phyloP scores from a whole-genome alignment of 1,140 invertebrate genomes.

The Temnothorax nylanderi region DNA sequence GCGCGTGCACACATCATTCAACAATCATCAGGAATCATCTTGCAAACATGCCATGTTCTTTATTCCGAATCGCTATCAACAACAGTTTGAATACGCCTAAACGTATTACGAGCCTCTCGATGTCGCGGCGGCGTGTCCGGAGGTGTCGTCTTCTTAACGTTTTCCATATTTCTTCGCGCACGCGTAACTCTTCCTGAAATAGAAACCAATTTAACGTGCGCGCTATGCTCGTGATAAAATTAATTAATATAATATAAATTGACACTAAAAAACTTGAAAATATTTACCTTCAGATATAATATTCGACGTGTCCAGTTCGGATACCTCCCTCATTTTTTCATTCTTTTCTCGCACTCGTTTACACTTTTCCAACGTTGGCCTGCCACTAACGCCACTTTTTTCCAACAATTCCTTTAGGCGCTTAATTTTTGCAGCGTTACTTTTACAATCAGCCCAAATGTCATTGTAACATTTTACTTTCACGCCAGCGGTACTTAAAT shows the following conservation, averaged over 20 bases:
- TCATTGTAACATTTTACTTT: conserved; percentile 76
- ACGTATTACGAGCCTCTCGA: conserved; percentile 68
- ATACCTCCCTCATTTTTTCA: conserved; percentile 72
- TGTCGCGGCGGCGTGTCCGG: conserved; percentile 58
- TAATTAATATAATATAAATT: background rate
- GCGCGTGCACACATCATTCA: background rate
- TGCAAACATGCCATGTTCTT: conserved; percentile 29
- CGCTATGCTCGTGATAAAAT: background rate
- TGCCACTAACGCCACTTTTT: conserved; percentile 77
- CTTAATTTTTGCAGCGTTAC: conserved; percentile 72
- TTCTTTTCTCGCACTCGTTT: conserved; percentile 75
- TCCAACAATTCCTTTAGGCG: conserved; percentile 76
- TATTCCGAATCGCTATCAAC: conserved; percentile 82
- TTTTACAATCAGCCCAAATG: conserved; percentile 77
- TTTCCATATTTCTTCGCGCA: conserved; percentile 67
- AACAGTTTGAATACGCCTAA: conserved; percentile 75
- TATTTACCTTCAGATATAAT: conserved; percentile 80
- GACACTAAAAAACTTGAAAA: background rate
- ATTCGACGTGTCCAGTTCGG: conserved; percentile 75
- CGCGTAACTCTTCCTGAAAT: conserved; percentile 79
- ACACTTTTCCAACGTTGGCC: conserved; percentile 81
- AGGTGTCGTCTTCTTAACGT: conserved; percentile 57
- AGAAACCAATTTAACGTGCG: conserved; percentile 45
- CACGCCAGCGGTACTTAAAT: conserved; percentile 78
- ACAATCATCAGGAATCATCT: background rate